phyloP scores from a whole-genome alignment of 2,113 vertebrate genomes.

The Elanoides forficatus region DNA sequence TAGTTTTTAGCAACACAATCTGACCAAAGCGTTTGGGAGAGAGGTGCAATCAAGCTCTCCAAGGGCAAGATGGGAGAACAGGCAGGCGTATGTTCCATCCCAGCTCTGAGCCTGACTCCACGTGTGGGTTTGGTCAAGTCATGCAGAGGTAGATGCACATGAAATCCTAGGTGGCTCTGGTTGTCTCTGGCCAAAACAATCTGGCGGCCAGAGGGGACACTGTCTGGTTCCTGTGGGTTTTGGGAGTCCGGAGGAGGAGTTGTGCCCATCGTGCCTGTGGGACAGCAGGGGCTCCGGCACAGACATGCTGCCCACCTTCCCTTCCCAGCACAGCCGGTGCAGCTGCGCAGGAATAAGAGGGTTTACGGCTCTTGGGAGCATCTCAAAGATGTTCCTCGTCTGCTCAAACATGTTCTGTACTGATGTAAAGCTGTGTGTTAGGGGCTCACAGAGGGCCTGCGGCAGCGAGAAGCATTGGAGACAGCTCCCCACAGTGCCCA shows the following conservation, averaged over 20 bases:
- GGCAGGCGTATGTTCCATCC: neutral
- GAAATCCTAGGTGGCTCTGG: neutral
- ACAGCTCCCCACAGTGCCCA: neutral
- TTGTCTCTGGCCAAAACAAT: neutral
- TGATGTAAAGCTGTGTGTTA: rapidly evolving
- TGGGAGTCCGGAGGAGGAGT: neutral
- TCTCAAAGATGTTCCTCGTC: rapidly evolving
- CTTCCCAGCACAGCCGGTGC: neutral
- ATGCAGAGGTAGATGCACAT: neutral
- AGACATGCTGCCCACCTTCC: neutral
- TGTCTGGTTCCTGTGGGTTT: neutral
- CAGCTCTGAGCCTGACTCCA: neutral
- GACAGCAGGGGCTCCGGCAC: neutral
- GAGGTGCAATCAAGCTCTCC: neutral
- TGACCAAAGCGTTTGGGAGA: neutral
- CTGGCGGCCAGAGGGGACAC: neutral
- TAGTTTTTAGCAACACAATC: neutral
- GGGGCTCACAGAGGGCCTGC: neutral
- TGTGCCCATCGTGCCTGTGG: rapidly evolving
- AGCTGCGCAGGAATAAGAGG: neutral
- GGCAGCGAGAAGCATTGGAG: neutral
- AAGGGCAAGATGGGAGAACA: neutral
- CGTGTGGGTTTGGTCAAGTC: neutral
- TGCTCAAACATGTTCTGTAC: neutral
- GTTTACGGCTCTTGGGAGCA: neutral